phyloP scores from a whole-genome alignment of 2,113 vertebrate species.

The Corydoras sp. region DNA sequence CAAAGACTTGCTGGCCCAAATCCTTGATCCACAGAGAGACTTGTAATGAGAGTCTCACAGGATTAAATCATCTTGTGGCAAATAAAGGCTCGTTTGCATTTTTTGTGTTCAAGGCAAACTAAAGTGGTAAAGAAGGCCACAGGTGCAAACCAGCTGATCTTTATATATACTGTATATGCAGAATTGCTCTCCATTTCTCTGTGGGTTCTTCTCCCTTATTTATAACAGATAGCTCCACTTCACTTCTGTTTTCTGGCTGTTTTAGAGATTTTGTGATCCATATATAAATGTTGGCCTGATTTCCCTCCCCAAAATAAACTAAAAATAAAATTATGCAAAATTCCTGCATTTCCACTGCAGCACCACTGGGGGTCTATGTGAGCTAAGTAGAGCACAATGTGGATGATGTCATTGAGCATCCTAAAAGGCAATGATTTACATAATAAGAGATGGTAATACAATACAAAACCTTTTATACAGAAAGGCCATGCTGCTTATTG shows the following conservation, averaged over 20 bases:
- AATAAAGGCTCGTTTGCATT: constrained; percentile 48
- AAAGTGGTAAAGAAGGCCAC: constrained; percentile 16
- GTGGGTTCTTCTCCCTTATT: background rate
- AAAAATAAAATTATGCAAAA: background rate
- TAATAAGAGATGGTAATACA: constrained; percentile 29
- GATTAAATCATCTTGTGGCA: constrained; percentile 44
- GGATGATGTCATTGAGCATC: constrained; percentile 41
- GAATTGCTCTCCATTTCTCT: too few relatives aligned
- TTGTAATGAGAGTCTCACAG: constrained; percentile 36
- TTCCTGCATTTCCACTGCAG: constrained; percentile 22
- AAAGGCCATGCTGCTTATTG: background rate
- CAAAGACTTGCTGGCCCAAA: constrained; percentile 28
- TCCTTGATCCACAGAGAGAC: constrained; percentile 34
- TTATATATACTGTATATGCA: constrained; percentile 12
- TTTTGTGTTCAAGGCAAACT: constrained; percentile 31
- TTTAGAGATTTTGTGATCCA: background rate
- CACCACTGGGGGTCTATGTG: constrained; percentile 47
- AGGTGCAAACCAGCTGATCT: constrained; percentile 46
- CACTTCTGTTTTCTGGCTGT: background rate
- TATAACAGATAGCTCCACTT: background rate
- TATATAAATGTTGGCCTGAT: background rate
- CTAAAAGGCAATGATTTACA: constrained; percentile 28
- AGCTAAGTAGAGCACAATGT: constrained; percentile 31
- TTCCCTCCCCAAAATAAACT: background rate
- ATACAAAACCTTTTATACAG: constrained; percentile 10